phyloP scores from a whole-genome alignment of 2,113 vertebrate genomes.

The Sturnira hondurensis region DNA sequence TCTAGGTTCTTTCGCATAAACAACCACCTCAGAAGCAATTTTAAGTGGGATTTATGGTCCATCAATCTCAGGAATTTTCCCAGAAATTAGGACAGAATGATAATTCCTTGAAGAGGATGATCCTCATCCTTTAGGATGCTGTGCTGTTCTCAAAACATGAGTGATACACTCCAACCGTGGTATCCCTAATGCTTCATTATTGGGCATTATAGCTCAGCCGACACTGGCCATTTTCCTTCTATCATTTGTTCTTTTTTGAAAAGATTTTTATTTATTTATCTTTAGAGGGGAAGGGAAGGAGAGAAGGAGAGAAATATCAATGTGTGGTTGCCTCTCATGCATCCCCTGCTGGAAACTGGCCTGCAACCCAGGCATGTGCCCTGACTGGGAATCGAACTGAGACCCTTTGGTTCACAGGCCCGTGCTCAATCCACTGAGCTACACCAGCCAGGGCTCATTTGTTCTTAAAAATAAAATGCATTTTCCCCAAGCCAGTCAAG shows the following conservation, averaged over 20 bases:
- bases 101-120: neutral
- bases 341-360: too few relatives aligned
- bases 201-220: neutral
- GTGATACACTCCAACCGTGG: neutral
- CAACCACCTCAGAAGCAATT: neutral
- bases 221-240: neutral
- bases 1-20: neutral
- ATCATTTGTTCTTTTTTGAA: neutral
- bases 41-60: neutral
- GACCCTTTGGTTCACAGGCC: too few relatives aligned
- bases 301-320: too few relatives aligned
- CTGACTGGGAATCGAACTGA: too few relatives aligned
- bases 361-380: too few relatives aligned
- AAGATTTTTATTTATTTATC: too few relatives aligned
- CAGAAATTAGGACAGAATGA: neutral
- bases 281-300: too few relatives aligned
- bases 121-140: neutral
- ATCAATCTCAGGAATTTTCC: neutral
- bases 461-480: neutral
- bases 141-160: neutral
- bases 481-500: neutral
- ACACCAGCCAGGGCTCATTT: too few relatives aligned
- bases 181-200: neutral
- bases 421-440: too few relatives aligned
- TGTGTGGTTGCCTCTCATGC: too few relatives aligned